Evolutionary conservation across 92 coral and sea anemone species (phyloP), one percentile per base, ranked within the genome.

Genomic region (Bergia sp.): DNA sequence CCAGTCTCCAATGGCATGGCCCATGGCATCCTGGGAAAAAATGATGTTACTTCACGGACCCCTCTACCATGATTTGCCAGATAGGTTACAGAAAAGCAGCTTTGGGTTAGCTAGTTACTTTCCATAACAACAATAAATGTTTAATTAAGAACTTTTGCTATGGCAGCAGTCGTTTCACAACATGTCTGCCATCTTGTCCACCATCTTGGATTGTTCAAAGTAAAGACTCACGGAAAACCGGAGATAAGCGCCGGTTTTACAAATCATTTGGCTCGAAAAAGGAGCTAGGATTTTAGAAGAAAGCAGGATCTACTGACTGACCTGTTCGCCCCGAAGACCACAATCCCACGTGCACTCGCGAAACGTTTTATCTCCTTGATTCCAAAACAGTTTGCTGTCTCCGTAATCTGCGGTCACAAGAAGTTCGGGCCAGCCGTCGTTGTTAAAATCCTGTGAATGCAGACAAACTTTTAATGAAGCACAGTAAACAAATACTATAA

Each of bases 1-100:
- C 98, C 98, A 96, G 96, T 96, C 99, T 41, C 99, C 99, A 16
- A 96, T 95, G 21, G 99, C 98, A 81, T 96, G 99, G 23, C 99
- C 99, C 98, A 96, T 96, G 42, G 99, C 99, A 93, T 96, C 99
- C 99, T 96, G 85, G 21, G 57, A 45, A 65, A 80, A 37, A 12
- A 11, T 53, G 18, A 53, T 0, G 58, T 53, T 12, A 53, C 58
- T 53, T 53, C 58, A 53, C 58, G 29, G 29, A 29, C 29, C 29
- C 29, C 29, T 29, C 29, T 29, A 29, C 29, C 29, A 29, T 29
- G 29, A 29, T 29, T 29, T 29, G 29, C 29, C 29, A 29, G 29
- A 29, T 29, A 29, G 29, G 29, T 29, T 29, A 29, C 29, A 29
- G 29, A 29, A 29, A 29, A 29, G 29, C 29, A 29, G 29, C 29